These are phyloP conservation scores for Lordiphosa stackelbergi DNA, from an alignment of 1,140 invertebrate species.

Conservation along the genomic window DNA sequence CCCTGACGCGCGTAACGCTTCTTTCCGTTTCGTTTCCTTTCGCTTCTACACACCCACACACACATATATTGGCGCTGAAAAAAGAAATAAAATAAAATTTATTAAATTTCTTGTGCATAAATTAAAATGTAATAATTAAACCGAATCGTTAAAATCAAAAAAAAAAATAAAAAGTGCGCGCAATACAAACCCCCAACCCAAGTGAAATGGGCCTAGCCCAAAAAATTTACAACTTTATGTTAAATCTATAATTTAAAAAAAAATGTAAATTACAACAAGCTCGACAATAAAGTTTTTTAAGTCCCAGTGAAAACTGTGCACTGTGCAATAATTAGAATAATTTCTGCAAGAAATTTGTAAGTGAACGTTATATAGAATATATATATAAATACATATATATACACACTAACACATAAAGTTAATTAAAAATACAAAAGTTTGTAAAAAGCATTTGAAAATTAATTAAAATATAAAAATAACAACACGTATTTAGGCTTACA, in stretches of 20 bases:
- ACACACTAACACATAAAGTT: constrained; percentile 22
- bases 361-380: constrained; percentile 14
- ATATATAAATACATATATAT: neutral
- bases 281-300: constrained; percentile 15
- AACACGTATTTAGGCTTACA: constrained; percentile 4
- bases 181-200: constrained; percentile 17
- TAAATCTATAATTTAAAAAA: constrained; percentile 43
- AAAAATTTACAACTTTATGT: constrained; percentile 51
- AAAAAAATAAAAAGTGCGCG: constrained; percentile 40
- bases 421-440: constrained; percentile 19
- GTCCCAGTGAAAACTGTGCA: constrained; percentile 51
- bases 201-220: constrained; percentile 60
- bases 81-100: constrained; percentile 4
- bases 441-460: constrained; percentile 5
- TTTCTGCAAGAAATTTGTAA: constrained; percentile 70
- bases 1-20: constrained; percentile 59
- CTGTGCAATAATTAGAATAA: constrained; percentile 65
- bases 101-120: too few relatives aligned
- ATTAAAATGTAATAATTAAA: constrained; percentile 5
- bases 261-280: constrained; percentile 14
- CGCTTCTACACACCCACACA: neutral
- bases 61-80: constrained; percentile 57
- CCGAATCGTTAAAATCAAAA: constrained; percentile 23
- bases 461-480: constrained; percentile 13
- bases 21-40: constrained; percentile 61